Conservation (phyloP, 2,113 vertebrate species). For the Trinectes maculatus region DNA sequence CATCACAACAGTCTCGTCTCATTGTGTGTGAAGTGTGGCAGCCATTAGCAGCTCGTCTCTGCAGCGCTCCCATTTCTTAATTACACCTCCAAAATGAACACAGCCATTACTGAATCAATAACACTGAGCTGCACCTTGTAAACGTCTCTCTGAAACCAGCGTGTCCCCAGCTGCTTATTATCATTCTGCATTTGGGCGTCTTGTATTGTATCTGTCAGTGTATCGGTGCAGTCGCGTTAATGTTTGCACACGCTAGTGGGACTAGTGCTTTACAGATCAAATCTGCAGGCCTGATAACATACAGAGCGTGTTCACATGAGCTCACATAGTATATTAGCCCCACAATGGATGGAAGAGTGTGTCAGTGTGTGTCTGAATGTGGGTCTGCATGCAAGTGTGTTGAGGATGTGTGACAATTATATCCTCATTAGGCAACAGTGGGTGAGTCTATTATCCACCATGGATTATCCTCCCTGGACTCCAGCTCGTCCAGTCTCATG, state of each 20-base stretch:
- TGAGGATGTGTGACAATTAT: slow-evolving; percentile 4
- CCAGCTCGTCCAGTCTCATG: too few species aligned
- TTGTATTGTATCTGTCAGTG: slow-evolving; percentile 9
- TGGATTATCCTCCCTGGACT: neutral
- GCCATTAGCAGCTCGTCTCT: neutral
- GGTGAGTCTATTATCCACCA: slow-evolving; percentile 14
- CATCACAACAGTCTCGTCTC: too few species aligned
- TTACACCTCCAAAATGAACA: neutral
- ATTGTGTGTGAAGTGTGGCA: neutral
- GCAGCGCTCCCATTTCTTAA: slow-evolving; percentile 1
- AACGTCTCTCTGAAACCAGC: neutral
- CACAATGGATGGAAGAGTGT: neutral
- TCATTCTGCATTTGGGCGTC: neutral
- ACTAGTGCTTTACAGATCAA: slow-evolving; percentile 39
- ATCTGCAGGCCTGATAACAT: slow-evolving; percentile 24
- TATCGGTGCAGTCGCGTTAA: neutral
- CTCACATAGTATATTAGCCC: neutral
- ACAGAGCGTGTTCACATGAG: slow-evolving; percentile 33
- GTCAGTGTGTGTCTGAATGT: neutral
- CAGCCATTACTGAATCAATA: neutral
- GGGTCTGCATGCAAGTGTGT: neutral
- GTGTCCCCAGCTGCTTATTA: slow-evolving; percentile 4
- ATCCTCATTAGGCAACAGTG: slow-evolving; percentile 21
- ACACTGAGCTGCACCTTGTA: neutral
- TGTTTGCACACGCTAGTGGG: slow-evolving; percentile 6